These are phyloP conservation scores for Ennomos erosarius DNA, from an alignment of 2,888 invertebrate species.

Conservation along the genomic window DNA sequence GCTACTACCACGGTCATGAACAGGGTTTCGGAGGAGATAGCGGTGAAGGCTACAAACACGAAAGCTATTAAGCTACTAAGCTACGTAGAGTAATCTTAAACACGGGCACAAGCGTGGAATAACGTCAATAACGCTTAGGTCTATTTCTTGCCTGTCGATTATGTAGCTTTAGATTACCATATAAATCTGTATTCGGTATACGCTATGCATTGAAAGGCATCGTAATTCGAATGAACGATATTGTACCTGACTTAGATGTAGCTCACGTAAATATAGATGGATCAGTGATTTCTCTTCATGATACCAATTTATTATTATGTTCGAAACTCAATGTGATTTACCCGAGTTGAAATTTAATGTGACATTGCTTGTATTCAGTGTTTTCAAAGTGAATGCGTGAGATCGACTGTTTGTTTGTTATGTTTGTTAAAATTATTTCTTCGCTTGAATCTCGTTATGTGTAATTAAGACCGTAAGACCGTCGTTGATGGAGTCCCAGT, in stretches of 20 bases:
- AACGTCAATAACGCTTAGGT: conserved; percentile 47
- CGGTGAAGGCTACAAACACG: conserved; percentile 73
- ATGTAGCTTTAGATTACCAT: conserved; percentile 39
- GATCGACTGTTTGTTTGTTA: conserved; percentile 50
- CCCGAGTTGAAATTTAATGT: conserved; percentile 38
- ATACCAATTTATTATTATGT: conserved; percentile 40
- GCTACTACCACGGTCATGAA: conserved; percentile 62
- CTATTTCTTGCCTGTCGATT: conserved; percentile 70
- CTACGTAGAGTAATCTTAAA: conserved; percentile 48
- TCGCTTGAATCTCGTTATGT: conserved; percentile 60
- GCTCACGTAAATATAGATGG: conserved; percentile 54
- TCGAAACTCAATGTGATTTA: conserved; percentile 29
- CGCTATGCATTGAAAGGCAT: conserved; percentile 52
- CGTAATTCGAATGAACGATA: conserved; percentile 49
- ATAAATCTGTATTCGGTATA: conserved; percentile 50
- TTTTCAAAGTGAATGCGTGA: conserved; percentile 46
- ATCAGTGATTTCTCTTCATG: conserved; percentile 57
- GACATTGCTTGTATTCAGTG: conserved; percentile 41
- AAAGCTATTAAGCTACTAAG: conserved; percentile 73
- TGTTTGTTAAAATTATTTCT: conserved; percentile 50
- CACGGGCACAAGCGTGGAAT: conserved; percentile 55
- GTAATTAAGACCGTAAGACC: conserved; percentile 50
- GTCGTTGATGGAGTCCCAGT: conserved; percentile 65
- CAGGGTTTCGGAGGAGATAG: conserved; percentile 64
- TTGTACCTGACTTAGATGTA: conserved; percentile 77